phyloP scores from a whole-genome alignment of 2,888 invertebrate species.

The Sarcophaga subvicina region DNA sequence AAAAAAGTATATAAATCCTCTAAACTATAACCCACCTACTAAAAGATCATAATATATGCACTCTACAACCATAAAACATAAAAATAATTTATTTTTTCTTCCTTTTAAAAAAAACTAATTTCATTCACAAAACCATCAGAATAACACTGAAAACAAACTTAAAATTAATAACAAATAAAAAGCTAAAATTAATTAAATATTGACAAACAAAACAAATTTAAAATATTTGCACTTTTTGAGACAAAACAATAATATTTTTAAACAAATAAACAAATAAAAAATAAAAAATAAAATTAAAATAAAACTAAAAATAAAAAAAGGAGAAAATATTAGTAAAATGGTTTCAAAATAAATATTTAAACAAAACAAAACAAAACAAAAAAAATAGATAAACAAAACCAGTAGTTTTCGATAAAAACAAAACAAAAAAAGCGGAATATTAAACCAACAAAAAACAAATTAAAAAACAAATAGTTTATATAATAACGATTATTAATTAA shows the following conservation, averaged over 20 bases:
- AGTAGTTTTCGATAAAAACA: conserved; percentile 66
- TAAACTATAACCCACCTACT: conserved; percentile 69
- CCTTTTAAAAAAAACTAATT: conserved; percentile 12
- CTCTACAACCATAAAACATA: conserved; percentile 41
- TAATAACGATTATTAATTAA: conserved; percentile 52
- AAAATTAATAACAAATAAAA: conserved; percentile 34
- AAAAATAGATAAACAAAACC: conserved; percentile 54
- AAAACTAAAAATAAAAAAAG: conserved; percentile 29
- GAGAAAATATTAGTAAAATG: conserved; percentile 68
- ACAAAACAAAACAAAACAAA: conserved; percentile 41
- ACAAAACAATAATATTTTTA: conserved; percentile 68
- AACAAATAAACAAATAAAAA: conserved; percentile 23
- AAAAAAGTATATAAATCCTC: conserved; percentile 60
- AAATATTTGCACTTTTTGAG: conserved; percentile 65
- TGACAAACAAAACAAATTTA: conserved; percentile 39
- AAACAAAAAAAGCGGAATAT: conserved; percentile 50
- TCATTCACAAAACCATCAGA: conserved; percentile 50
- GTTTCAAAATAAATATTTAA: conserved; percentile 68
- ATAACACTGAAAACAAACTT: conserved; percentile 44
- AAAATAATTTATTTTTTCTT: conserved; percentile 30
- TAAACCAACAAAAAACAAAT: conserved; percentile 35
- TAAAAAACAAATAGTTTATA: conserved; percentile 60
- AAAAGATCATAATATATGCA: conserved; percentile 62
- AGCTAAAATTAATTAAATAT: not conserved
- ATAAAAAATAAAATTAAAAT: conserved; percentile 31